Base-by-base conservation (phyloP, 2,113 vertebrate species). In the Lasiurus borealis region DNA sequence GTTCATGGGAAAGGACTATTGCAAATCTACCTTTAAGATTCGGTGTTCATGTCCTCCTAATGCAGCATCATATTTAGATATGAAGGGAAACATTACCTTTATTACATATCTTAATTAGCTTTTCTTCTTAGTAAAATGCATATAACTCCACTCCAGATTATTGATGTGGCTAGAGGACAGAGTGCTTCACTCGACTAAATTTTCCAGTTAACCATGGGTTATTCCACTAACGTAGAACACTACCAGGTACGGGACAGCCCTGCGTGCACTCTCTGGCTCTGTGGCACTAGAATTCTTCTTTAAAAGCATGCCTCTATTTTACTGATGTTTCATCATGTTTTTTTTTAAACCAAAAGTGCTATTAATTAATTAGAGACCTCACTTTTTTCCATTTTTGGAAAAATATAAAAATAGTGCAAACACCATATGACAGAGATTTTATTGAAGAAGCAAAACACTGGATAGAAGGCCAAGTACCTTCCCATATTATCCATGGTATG, bases 361-460 rank as follows among this genome's bases (percentile, higher is more conserved):
- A 88, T 40, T 85, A 77, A 88, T 85, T 93, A 89, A 83, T 93
- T 44, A 57, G 23, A 89, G 25, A 73, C n/a, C 44, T n/a, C n/a
- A n/a, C n/a, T 85, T 68, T 81, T 62, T 75, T 66, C 57, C 59
- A 62, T 69, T 81, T 87, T 71, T 19, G 5, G 36, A 96, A 27
- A 95, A 88, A 93, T 54, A 66, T 62, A 86, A 93, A 95, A 92
- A 93, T n/a, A 90, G 40, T 50, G 75, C 19, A 8, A 85, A 90
- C 25, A 88, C 10, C 21, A 54, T 34, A 77, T 68, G 6, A 82
- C 27, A 59, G 69, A 78, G 57, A 95, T 95, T 94, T 93, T 90
- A 94, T 27, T 92, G 82, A 95, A 90, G 64, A 94, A 85, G 29
- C 40, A 81, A 92, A 97, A 78, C 8, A 64, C 66, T 48, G 25